These are phyloP conservation scores for Muscicapa adusta DNA, from an alignment of 2,113 vertebrate species.

Conservation along the genomic window DNA sequence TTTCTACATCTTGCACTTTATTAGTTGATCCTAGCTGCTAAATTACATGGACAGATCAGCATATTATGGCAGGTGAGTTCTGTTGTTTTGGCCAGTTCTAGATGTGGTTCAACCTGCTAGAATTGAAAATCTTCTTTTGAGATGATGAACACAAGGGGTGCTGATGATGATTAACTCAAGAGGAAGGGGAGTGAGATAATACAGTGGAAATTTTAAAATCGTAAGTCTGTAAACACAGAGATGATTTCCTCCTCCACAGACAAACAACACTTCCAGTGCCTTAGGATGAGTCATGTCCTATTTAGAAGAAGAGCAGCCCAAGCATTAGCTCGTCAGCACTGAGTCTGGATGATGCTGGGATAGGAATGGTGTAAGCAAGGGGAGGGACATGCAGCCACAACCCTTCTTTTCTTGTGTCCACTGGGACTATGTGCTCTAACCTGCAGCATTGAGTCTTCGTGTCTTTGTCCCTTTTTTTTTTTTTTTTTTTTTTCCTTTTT, in stretches of 20 bases:
- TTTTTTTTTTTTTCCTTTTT: background rate
- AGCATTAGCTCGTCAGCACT: background rate
- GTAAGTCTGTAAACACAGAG: background rate
- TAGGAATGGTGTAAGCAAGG: background rate
- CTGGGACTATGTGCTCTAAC: background rate
- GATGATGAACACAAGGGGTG: background rate
- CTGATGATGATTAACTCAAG: background rate
- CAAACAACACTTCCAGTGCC: background rate
- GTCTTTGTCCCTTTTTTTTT: background rate
- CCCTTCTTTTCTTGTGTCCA: background rate
- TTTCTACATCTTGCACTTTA: slow-evolving; percentile 28
- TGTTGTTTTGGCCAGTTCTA: background rate
- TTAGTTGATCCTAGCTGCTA: slow-evolving; percentile 40
- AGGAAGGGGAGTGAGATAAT: background rate
- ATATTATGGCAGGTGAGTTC: background rate
- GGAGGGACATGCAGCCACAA: background rate
- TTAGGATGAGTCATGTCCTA: background rate
- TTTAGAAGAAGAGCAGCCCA: background rate
- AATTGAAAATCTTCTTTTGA: background rate
- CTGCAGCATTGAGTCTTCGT: background rate
- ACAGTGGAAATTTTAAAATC: background rate
- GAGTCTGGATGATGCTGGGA: background rate
- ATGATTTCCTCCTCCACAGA: background rate
- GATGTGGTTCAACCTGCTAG: background rate
- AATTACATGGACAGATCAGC: background rate